Conservation (phyloP, 2,797 vertebrate species). For the Lepus oiostolus region DNA sequence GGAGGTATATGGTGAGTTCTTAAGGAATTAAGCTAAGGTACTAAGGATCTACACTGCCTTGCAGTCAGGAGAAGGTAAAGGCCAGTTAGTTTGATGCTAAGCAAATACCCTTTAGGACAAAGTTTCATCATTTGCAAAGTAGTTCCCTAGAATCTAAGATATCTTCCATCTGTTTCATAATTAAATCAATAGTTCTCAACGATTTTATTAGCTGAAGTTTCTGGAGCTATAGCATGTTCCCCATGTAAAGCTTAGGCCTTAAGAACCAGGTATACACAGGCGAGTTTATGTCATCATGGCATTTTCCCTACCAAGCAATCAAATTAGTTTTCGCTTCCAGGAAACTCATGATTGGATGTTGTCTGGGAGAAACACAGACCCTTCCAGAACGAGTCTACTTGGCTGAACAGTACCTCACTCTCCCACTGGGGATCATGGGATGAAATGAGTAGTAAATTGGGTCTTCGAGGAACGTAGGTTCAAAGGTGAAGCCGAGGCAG, state of each 20-base stretch:
- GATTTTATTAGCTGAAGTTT: neutral
- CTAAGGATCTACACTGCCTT: neutral
- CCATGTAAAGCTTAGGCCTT: slow-evolving; percentile 59
- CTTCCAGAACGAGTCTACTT: slow-evolving; percentile 55
- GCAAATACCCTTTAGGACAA: neutral
- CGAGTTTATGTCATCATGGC: slow-evolving; percentile 39
- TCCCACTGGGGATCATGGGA: slow-evolving; percentile 61
- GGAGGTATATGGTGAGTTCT: neutral
- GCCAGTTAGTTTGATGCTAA: neutral
- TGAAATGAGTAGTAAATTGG: slow-evolving; percentile 54
- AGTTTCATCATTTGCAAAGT: neutral
- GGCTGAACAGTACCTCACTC: slow-evolving; percentile 60
- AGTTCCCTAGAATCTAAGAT: slow-evolving; percentile 19
- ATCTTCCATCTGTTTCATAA: slow-evolving; percentile 20
- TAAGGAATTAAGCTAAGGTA: neutral
- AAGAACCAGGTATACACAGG: slow-evolving; percentile 45
- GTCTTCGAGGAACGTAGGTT: slow-evolving; percentile 67
- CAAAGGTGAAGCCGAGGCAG: slow-evolving; percentile 56
- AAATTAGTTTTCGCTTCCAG: slow-evolving; percentile 61
- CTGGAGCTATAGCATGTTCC: slow-evolving; percentile 13
- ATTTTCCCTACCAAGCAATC: slow-evolving; percentile 63
- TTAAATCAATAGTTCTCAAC: neutral
- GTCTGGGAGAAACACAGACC: slow-evolving; percentile 31
- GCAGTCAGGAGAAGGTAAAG: neutral
- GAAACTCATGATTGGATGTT: slow-evolving; percentile 61